Percentiles rank a stretch among this genome's conserved stretches.
These are phyloP conservation scores for Bovichtus diacanthus DNA, from an alignment of 2,797 vertebrate species.

Conservation along the genomic window DNA sequence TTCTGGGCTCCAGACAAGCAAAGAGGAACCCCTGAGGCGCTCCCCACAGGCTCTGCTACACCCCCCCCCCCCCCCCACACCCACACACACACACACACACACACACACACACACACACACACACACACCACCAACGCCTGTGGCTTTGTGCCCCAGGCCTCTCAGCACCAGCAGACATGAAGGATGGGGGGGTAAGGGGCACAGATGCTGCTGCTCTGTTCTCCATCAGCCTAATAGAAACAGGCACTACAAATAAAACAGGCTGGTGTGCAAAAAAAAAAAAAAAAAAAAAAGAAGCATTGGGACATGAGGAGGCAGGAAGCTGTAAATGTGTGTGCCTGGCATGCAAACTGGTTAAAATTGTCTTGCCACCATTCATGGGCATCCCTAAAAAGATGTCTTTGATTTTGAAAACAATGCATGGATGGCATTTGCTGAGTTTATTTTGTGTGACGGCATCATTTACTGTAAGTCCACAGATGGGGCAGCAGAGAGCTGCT, in stretches of 20 bases:
- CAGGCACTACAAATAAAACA: slow-evolving; percentile 73
- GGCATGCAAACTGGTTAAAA: slow-evolving; percentile 60
- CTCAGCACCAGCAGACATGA: slow-evolving; percentile 54
- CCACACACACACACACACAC: too few species aligned
- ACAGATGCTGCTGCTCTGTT: slow-evolving; percentile 70
- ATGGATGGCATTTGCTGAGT: slow-evolving; percentile 1
- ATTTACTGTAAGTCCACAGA: slow-evolving; percentile 33
- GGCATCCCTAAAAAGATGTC: slow-evolving; percentile 38
- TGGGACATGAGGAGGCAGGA: slow-evolving; percentile 49
- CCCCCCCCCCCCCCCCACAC: slow-evolving; percentile 11
- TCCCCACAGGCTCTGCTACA: slow-evolving; percentile 43
- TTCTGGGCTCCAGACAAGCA: slow-evolving; percentile 44
- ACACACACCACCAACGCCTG: slow-evolving; percentile 59
- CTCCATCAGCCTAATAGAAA: slow-evolving; percentile 71
- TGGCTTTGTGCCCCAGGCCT: slow-evolving; percentile 71
- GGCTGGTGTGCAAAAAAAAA: slow-evolving; percentile 52
- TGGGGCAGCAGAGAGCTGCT: slow-evolving; percentile 21
- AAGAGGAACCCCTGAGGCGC: slow-evolving; percentile 55
- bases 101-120: too few species aligned
- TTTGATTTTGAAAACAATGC: slow-evolving; percentile 46
- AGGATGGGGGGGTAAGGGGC: slow-evolving; percentile 51
- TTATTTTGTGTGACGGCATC: slow-evolving; percentile 29
- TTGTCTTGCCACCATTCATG: slow-evolving; percentile 15
- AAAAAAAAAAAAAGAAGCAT: slow-evolving; percentile 27
- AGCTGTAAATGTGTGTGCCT: slow-evolving; percentile 54